These are phyloP conservation scores for Oophaga sylvatica DNA, from an alignment of 2,797 vertebrate genomes.

Conservation along the genomic window DNA sequence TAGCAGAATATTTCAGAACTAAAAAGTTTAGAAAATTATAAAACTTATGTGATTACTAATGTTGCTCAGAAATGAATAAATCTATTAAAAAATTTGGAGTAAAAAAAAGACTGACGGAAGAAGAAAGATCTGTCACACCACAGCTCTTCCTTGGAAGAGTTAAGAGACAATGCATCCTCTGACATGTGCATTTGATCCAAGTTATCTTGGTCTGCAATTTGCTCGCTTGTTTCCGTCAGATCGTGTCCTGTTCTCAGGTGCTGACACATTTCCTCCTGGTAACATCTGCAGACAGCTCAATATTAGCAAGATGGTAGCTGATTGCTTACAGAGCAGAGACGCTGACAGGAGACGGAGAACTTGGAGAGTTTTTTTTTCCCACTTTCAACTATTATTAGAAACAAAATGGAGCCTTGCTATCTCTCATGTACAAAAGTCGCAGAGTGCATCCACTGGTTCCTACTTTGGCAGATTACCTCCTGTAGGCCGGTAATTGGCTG, in stretches of 20 bases:
- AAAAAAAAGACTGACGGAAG: background rate
- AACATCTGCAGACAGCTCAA: conserved; percentile 63
- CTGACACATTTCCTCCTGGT: conserved; percentile 68
- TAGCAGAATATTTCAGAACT: background rate
- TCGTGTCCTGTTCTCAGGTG: conserved; percentile 65
- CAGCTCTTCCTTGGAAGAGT: conserved; percentile 39
- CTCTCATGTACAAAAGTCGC: conserved; percentile 41
- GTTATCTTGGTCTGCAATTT: conserved; percentile 65
- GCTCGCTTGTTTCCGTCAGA: conserved; percentile 67
- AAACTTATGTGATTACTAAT: background rate
- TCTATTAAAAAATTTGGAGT: background rate
- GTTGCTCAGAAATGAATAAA: background rate
- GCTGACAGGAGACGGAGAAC: conserved; percentile 32
- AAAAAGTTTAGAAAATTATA: background rate
- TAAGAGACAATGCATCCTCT: conserved; percentile 40
- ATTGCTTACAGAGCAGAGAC: conserved; percentile 35
- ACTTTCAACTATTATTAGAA: conserved; percentile 39
- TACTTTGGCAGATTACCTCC: conserved; percentile 50
- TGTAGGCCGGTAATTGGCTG: conserved; percentile 48
- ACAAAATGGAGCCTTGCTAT: conserved; percentile 33
- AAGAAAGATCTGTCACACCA: background rate
- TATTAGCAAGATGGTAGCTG: conserved; percentile 63
- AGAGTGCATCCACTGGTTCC: conserved; percentile 40
- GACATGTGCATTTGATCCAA: conserved; percentile 53
- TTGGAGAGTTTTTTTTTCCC: conserved; percentile 15